Evolutionary conservation across 2,888 invertebrate species (phyloP).

Genomic region (Chrysolina haemoptera): DNA sequence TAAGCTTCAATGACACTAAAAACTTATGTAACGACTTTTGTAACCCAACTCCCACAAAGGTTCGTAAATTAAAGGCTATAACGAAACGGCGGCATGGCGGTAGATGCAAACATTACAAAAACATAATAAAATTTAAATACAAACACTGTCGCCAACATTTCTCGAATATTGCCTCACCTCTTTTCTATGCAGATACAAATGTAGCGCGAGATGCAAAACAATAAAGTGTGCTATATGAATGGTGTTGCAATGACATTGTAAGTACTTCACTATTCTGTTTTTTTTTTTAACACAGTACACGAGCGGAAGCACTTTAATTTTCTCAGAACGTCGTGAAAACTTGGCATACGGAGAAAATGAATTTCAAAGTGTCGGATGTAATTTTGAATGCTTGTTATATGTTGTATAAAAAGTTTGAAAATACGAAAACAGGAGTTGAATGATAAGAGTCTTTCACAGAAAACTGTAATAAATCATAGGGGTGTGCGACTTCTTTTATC

Average conservation of each 20-base stretch:
- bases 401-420: background rate
- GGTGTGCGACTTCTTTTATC: no score
- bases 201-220: background rate
- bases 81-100: background rate
- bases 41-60: conserved; percentile 25
- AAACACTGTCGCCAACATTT: conserved; percentile 9
- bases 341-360: background rate
- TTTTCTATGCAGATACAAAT: background rate
- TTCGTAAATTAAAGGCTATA: conserved; percentile 11
- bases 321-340: background rate
- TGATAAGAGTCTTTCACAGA: no score
- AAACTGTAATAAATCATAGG: no score
- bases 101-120: background rate
- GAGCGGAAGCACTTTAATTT: background rate
- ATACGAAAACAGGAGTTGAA: background rate
- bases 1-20: conserved; percentile 1
- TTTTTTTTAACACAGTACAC: background rate
- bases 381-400: background rate
- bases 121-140: conserved; percentile 11
- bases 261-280: background rate
- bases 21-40: conserved; percentile 17
- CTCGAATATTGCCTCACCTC: background rate
- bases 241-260: background rate
- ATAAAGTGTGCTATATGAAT: background rate
- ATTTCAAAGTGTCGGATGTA: background rate